A percentile compares a stretch with the other conserved stretches of the same genome.
Evolutionary conservation across 1,140 invertebrate genomes (phyloP).

Genomic region (Tetramorium simillimum): DNA sequence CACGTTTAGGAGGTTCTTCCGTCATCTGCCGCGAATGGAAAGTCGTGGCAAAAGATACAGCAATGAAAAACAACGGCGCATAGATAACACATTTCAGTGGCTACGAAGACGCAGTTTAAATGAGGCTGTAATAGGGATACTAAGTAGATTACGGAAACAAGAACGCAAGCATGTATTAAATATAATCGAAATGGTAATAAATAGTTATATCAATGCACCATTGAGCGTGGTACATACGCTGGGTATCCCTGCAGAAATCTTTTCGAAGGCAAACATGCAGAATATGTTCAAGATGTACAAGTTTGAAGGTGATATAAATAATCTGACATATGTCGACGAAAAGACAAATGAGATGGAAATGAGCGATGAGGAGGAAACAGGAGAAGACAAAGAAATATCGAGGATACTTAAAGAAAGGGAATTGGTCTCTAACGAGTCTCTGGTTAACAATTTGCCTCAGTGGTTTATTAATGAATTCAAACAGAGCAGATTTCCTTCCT

Average conservation of each 20-base stretch:
- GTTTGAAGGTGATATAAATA: conserved; percentile 70
- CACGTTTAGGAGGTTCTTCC: conserved; percentile 90
- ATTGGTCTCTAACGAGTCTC: conserved; percentile 22
- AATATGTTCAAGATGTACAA: conserved; percentile 62
- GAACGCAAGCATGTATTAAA: conserved; percentile 85
- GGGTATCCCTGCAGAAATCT: conserved; percentile 69
- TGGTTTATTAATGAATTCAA: conserved; percentile 89
- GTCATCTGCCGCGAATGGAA: conserved; percentile 83
- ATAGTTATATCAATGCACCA: conserved; percentile 87
- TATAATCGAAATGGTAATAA: conserved; percentile 88
- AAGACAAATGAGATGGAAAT: not conserved
- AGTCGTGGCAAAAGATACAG: not conserved
- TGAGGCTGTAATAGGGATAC: conserved; percentile 88
- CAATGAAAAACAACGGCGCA: conserved; percentile 81
- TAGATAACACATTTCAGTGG: conserved; percentile 91
- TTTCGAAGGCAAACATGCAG: conserved; percentile 56
- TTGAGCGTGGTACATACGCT: conserved; percentile 84
- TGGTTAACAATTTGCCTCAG: conserved; percentile 81
- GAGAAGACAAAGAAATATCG: conserved; percentile 28
- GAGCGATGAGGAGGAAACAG: conserved; percentile 11
- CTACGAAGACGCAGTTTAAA: conserved; percentile 89
- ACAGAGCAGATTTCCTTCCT: conserved; percentile 86
- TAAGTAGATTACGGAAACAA: conserved; percentile 86
- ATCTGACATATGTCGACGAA: conserved; percentile 51
- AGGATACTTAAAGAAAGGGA: conserved; percentile 15